These are phyloP conservation scores for Sebastes matsubarae DNA, from an alignment of 2,797 vertebrate species.

Conservation along the genomic window DNA sequence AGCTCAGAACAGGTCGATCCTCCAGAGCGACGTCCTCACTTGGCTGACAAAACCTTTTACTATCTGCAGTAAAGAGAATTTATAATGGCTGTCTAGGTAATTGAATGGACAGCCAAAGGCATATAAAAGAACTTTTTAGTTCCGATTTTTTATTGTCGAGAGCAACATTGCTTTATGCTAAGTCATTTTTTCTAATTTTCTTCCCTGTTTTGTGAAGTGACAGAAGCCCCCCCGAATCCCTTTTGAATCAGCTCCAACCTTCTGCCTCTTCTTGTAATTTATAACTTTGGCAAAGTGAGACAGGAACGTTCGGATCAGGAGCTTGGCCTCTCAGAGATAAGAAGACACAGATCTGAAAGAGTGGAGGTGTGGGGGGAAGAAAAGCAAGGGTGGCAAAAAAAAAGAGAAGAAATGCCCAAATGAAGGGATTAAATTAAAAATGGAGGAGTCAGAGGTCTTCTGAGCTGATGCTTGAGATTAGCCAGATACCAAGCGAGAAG, in stretches of 20 bases:
- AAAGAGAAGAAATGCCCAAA: conserved; percentile 46
- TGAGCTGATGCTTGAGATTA: conserved; percentile 71
- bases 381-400: conserved; percentile 49
- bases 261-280: conserved; percentile 58
- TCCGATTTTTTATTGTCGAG: neutral
- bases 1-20: conserved; percentile 17
- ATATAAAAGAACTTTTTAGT: conserved; percentile 19
- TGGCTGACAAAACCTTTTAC: conserved; percentile 46
- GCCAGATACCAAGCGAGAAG: conserved; percentile 68
- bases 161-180: neutral
- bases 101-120: conserved; percentile 19
- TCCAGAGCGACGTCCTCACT: conserved; percentile 32
- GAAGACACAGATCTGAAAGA: conserved; percentile 67
- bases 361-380: neutral
- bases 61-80: conserved; percentile 45
- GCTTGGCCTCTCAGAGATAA: conserved; percentile 61
- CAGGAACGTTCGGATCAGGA: conserved; percentile 42
- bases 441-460: conserved; percentile 61
- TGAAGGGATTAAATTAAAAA: conserved; percentile 61
- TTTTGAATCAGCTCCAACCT: conserved; percentile 36
- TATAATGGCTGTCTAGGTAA: conserved; percentile 18
- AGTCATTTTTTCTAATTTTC: neutral
- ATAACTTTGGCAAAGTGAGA: conserved; percentile 53
- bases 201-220: conserved; percentile 32
- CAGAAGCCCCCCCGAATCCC: conserved; percentile 40